These are phyloP conservation scores for Pachyramphus minor DNA, from an alignment of 2,113 vertebrate species.

Conservation along the genomic window DNA sequence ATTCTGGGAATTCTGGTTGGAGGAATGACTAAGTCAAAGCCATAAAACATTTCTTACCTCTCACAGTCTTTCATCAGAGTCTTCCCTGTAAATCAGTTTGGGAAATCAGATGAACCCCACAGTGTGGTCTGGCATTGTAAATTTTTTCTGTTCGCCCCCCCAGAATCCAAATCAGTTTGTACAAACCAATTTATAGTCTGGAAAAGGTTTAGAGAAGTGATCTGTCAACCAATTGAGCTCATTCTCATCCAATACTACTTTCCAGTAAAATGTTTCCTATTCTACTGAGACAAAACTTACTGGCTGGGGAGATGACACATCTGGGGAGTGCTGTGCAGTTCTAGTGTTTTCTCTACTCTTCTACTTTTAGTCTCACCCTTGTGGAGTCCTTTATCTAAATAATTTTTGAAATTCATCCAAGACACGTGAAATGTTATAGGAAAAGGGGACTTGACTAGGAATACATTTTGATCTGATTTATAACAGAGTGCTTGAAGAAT, in stretches of 20 bases:
- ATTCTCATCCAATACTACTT: neutral
- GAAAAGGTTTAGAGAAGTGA: neutral
- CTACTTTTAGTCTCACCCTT: neutral
- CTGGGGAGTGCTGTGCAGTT: neutral
- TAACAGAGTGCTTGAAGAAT: neutral
- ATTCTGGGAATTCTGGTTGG: neutral
- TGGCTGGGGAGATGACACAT: neutral
- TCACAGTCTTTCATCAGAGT: neutral
- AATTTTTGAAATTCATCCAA: neutral
- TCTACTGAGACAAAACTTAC: neutral
- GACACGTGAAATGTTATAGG: neutral
- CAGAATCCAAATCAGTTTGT: neutral
- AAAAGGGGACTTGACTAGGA: neutral
- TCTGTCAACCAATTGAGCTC: neutral
- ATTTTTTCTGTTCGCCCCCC: neutral
- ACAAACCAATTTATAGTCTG: neutral
- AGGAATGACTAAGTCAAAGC: neutral
- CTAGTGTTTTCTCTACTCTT: neutral
- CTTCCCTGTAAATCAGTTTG: neutral
- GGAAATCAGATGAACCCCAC: neutral
- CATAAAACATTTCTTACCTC: neutral
- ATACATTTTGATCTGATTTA: constrained; percentile 27
- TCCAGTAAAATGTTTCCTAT: neutral
- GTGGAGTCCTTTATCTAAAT: neutral
- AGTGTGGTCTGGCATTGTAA: neutral